A percentile compares a stretch with the other conserved stretches of the same genome.
These are phyloP conservation scores for Sprattus sprattus DNA, from an alignment of 2,113 vertebrate genomes.

Conservation along the genomic window DNA sequence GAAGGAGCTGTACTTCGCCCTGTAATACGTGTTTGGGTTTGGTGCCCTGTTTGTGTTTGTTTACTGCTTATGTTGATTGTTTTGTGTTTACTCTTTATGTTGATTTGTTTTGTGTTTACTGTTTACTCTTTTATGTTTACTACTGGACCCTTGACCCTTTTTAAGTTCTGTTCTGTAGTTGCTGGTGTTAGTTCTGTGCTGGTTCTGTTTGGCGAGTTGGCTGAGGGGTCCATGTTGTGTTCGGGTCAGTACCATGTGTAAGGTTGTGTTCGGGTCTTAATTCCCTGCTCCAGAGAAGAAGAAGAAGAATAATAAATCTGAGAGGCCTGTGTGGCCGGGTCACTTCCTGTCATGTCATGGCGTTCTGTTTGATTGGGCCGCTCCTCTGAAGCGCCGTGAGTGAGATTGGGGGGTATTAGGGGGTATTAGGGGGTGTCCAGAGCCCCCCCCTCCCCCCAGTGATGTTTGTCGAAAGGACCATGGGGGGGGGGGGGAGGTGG, in stretches of 20 bases:
- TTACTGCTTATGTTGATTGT: too few relatives aligned
- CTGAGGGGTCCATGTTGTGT: neutral
- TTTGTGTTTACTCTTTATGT: neutral
- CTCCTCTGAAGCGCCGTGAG: too few relatives aligned
- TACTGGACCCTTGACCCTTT: neutral
- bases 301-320: too few relatives aligned
- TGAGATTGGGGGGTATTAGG: too few relatives aligned
- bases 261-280: too few relatives aligned
- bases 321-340: neutral
- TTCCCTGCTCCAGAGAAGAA: neutral
- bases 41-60: too few relatives aligned
- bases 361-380: too few relatives aligned
- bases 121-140: neutral
- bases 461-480: too few relatives aligned
- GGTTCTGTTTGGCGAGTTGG: neutral
- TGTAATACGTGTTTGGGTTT: neutral
- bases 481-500: too few relatives aligned
- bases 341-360: neutral
- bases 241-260: neutral
- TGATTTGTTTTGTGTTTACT: neutral
- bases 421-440: too few relatives aligned
- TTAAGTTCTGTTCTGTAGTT: neutral
- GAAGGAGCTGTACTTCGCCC: constrained; percentile 47
- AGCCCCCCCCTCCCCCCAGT: too few relatives aligned
- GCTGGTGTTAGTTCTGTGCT: neutral